phyloP scores from a whole-genome alignment of 2,797 vertebrate species.

The Sandelia bainsii region DNA sequence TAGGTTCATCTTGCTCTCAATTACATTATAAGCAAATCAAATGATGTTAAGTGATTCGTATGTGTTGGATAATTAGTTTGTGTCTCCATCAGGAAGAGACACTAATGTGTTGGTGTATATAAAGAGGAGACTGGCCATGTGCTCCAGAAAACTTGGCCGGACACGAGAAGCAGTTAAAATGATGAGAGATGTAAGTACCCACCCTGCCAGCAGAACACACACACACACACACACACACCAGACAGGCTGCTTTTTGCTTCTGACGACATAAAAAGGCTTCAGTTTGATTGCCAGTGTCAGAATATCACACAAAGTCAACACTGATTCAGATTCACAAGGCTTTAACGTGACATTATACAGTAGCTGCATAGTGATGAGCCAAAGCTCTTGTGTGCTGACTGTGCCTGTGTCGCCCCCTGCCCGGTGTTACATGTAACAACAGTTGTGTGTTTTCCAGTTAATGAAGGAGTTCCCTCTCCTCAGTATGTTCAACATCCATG shows the following conservation, averaged over 20 bases:
- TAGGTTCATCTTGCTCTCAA: no score
- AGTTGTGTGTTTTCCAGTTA: conserved; percentile 90
- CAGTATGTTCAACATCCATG: conserved; percentile 99
- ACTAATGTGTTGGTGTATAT: conserved; percentile 98
- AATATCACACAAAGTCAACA: background rate
- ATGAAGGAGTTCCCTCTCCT: conserved; percentile 99
- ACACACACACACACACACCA: conserved; percentile 8
- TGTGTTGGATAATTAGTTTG: conserved; percentile 33
- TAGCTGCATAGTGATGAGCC: conserved; percentile 1
- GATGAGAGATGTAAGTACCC: conserved; percentile 97
- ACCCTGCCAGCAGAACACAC: background rate
- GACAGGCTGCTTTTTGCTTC: background rate
- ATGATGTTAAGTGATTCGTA: no score
- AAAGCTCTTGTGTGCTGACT: conserved; percentile 53
- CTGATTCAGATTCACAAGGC: background rate
- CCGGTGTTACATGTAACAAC: conserved; percentile 84
- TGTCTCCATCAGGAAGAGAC: conserved; percentile 90
- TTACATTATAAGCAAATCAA: no score
- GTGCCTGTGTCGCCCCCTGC: conserved; percentile 73
- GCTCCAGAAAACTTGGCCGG: conserved; percentile 95
- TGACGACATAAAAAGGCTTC: background rate
- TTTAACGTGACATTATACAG: background rate
- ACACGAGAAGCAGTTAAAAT: conserved; percentile 99
- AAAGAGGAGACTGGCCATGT: conserved; percentile 98
- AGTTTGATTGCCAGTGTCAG: background rate